phyloP scores from a whole-genome alignment of 2,888 invertebrate species.

The Hydroisotoma schaefferi region DNA sequence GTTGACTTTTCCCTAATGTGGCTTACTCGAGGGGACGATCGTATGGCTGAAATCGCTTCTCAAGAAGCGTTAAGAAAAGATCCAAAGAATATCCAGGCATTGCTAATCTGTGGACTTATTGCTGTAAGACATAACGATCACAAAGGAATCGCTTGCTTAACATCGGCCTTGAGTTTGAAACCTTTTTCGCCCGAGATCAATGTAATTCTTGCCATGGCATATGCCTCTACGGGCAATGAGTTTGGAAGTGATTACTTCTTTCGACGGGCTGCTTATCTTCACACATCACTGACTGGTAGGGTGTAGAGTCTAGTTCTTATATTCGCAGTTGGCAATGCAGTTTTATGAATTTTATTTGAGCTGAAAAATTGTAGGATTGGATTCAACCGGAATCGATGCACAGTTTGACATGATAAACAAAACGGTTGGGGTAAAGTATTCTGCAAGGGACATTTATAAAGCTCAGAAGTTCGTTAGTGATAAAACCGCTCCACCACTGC shows the following conservation, averaged over 20 bases:
- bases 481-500: no score
- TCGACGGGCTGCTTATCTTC: constrained; percentile 22
- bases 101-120: constrained; percentile 36
- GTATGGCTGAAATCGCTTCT: constrained; percentile 41
- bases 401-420: constrained; percentile 7
- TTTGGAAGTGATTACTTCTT: constrained; percentile 36
- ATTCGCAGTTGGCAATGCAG: no score
- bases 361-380: constrained; percentile 12
- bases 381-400: no score
- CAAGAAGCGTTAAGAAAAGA: constrained; percentile 38
- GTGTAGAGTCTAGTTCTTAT: no score
- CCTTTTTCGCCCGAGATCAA: constrained; percentile 39
- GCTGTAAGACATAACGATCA: constrained; percentile 27
- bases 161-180: constrained; percentile 22
- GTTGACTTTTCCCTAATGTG: constrained; percentile 43
- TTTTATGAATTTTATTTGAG: no score
- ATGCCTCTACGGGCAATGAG: constrained; percentile 29
- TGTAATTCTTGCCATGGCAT: constrained; percentile 33
- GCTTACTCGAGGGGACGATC: constrained; percentile 33
- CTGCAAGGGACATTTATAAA: background rate
- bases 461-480: no score
- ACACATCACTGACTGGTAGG: constrained; percentile 20
- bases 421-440: background rate
- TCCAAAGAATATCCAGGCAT: constrained; percentile 31
- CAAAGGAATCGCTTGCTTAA: constrained; percentile 29